Base-by-base conservation (phyloP, 2,797 vertebrate genomes). In the Coracias cyanogaster region DNA sequence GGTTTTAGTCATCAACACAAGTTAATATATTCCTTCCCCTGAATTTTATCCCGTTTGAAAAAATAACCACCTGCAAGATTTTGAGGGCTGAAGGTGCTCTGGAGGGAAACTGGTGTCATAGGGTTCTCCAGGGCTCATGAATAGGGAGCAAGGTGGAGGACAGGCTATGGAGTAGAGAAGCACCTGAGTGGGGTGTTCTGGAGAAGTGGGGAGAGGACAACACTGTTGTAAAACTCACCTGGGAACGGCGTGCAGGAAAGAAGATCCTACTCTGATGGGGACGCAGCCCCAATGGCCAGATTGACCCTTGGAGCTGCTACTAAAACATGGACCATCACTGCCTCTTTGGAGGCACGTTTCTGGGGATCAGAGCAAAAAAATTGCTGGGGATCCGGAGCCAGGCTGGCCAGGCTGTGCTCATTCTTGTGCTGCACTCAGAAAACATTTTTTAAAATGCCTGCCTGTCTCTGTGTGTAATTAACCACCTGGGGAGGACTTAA, bases 401-500 rank as follows among this genome's bases (percentile, higher is more conserved):
- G 86, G 46, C 86, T 84, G 43, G 86, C 45, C 51, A 10, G 74
- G 69, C 58, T 65, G 61, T 57, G 86, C 74, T 80, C 1, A 0
- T 76, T 97, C 93, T 78, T 83, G 22, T 94, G 87, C 62, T 80
- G 80, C 41, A 51, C 73, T 58, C 64, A 33, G 60, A 96, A 77
- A 90, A 49, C 2, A 1, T 61, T 94, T 93, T 93, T 61, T 91
- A 49, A 94, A 95, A 92, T 33, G 65, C 80, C 65, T 91, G 80
- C 19, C 76, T 83, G 52, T 82, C 57, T 64, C 54, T 89, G 37
- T 89, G 71, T 62, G 71, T 96, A 96, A 97, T 98, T 97, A 97
- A 93, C 95, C 89, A 94, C 94, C 94, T 89, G 76, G 94, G 93
- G 72, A 95, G 79, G 22, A 31, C 74, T 94, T 96, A 95, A 97